Evolutionary conservation across 2,888 invertebrate species (phyloP).

Genomic region (Ctenicera cuprea): DNA sequence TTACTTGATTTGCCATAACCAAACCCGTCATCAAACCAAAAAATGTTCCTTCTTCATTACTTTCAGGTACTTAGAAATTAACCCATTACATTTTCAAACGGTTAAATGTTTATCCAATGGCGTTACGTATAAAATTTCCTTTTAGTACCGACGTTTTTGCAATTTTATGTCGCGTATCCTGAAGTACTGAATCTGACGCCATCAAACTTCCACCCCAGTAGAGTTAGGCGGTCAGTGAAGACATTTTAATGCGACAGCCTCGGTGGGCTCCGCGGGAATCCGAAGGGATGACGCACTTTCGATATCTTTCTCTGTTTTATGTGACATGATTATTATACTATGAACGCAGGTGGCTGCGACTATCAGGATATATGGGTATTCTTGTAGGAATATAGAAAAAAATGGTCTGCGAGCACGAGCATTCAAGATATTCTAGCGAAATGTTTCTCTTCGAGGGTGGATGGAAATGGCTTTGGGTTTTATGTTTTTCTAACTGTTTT

Average conservation of each 20-base stretch:
- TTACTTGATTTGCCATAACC: no score
- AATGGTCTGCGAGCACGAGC: slow-evolving; percentile 12
- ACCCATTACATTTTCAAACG: background rate
- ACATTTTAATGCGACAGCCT: slow-evolving; percentile 63
- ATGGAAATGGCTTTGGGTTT: slow-evolving; percentile 4
- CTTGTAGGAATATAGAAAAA: slow-evolving; percentile 56
- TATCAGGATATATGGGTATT: slow-evolving; percentile 65
- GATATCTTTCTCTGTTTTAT: slow-evolving; percentile 70
- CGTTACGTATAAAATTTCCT: slow-evolving; percentile 20
- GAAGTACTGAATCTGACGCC: slow-evolving; percentile 47
- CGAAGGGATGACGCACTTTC: slow-evolving; percentile 67
- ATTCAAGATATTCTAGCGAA: background rate
- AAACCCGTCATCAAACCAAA: no score
- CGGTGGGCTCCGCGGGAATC: slow-evolving; percentile 56
- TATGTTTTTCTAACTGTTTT: slow-evolving; percentile 1
- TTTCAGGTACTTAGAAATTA: background rate
- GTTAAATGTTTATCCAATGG: slow-evolving; percentile 5
- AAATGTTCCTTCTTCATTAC: background rate
- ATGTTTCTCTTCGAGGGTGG: background rate
- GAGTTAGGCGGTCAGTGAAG: slow-evolving; percentile 56
- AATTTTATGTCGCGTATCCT: slow-evolving; percentile 44
- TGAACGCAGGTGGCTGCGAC: slow-evolving; percentile 69
- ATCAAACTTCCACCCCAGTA: slow-evolving; percentile 53
- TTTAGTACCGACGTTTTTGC: slow-evolving; percentile 37
- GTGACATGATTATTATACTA: slow-evolving; percentile 72